Evolutionary conservation across 64 coral and sea anemone genomes (phyloP), one percentile per base, ranked within the genome.

Genomic region (Astreopora myriophthalma): DNA sequence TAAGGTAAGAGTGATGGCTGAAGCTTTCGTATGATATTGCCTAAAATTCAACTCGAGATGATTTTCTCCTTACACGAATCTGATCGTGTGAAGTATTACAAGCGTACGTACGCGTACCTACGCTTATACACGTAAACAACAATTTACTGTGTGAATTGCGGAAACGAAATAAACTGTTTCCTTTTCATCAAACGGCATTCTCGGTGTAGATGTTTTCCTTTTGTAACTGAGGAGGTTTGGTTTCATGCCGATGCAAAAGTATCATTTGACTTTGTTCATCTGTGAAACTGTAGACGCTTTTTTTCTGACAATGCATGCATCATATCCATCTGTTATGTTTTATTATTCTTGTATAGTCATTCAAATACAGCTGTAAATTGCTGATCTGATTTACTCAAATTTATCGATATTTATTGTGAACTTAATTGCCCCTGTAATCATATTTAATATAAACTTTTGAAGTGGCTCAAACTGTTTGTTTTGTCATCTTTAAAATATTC

Each of bases 1-100:
- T 37, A 97, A 97, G 95, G 95, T 97, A 90, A 81, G 16, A 22
- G 10, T 32, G 75, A 46, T 29, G 24, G 25, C 14, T 6, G 22
- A 30, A 22, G n/a, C 5, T 5, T 52, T 51, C 13, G 16, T 0
- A 51, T 51, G 42, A 1, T 46, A n/a, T n/a, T n/a, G n/a, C n/a
- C n/a, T n/a, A n/a, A n/a, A n/a, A n/a, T n/a, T n/a, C n/a, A n/a
- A n/a, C n/a, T n/a, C n/a, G n/a, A n/a, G n/a, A n/a, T n/a, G n/a
- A n/a, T n/a, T n/a, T n/a, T n/a, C n/a, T n/a, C n/a, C n/a, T n/a
- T n/a, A n/a, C n/a, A n/a, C n/a, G n/a, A n/a, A n/a, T n/a, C n/a
- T n/a, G n/a, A n/a, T n/a, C n/a, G n/a, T n/a, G n/a, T n/a, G n/a
- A 55, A 55, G 30, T 60, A 32, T 80, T 28, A 19, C n/a, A n/a